phyloP scores from a whole-genome alignment of 37 sponge, comb jelly and placozoan genomes.

The Corticium candelabrum region DNA sequence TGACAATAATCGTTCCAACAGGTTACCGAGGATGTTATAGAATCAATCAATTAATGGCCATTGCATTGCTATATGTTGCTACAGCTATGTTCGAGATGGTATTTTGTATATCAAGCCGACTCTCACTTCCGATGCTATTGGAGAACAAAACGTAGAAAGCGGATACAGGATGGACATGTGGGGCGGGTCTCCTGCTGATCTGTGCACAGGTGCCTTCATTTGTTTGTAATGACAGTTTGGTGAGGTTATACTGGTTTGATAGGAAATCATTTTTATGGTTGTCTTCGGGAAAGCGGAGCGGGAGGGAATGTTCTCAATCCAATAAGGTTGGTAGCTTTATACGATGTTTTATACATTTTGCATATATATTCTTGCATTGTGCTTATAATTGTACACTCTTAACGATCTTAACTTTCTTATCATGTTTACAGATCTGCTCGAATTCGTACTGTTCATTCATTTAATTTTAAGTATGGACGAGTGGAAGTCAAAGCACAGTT shows the following conservation, averaged over 20 bases:
- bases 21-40: too few species aligned
- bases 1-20: too few species aligned
- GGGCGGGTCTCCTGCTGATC: slow-evolving; percentile 52
- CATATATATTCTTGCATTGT: too few species aligned
- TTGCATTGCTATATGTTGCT: too few species aligned
- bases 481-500: slow-evolving; percentile 57
- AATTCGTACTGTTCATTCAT: slow-evolving; percentile 46
- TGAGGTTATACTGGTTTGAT: slow-evolving; percentile 14
- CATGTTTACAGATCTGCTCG: neutral
- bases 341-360: too few species aligned
- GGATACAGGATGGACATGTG: slow-evolving; percentile 51
- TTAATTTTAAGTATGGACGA: slow-evolving; percentile 52
- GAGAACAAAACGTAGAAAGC: slow-evolving; percentile 30
- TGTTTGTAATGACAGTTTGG: slow-evolving; percentile 43
- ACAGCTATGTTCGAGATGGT: slow-evolving; percentile 60
- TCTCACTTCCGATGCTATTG: slow-evolving; percentile 53
- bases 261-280: slow-evolving; percentile 41
- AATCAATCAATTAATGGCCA: too few species aligned
- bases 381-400: neutral
- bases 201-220: slow-evolving; percentile 38
- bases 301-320: slow-evolving; percentile 73
- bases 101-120: slow-evolving; percentile 56
- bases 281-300: slow-evolving; percentile 30
- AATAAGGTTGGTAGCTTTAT: slow-evolving; percentile 9
- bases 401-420: neutral